A percentile compares a stretch with the other conserved stretches of the same genome.
phyloP scores from a whole-genome alignment of 2,113 vertebrate genomes.

The Turdus rufiventris region DNA sequence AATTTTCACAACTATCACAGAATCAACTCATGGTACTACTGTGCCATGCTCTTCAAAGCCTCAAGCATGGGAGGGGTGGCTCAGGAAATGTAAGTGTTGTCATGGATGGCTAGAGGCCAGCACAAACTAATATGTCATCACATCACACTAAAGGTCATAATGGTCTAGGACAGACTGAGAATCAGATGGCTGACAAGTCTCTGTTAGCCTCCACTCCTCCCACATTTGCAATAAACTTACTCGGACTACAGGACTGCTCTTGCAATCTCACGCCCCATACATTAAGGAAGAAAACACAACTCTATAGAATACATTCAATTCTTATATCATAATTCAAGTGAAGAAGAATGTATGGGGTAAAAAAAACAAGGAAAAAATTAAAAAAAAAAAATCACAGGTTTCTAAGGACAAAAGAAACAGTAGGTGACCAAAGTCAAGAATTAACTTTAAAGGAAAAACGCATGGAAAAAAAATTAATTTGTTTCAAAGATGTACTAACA shows the following conservation, averaged over 20 bases:
- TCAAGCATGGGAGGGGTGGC: background rate
- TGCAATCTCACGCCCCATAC: background rate
- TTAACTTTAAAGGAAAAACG: slow-evolving; percentile 8
- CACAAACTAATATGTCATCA: background rate
- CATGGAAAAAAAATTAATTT: slow-evolving; percentile 29
- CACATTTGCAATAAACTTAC: background rate
- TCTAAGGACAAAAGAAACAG: slow-evolving; percentile 39
- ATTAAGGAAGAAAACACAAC: background rate
- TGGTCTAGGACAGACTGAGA: background rate
- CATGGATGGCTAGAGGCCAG: background rate
- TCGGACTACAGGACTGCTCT: background rate
- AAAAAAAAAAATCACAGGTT: background rate
- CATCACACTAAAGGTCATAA: background rate
- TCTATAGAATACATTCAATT: background rate
- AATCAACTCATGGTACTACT: background rate
- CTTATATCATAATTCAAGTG: background rate
- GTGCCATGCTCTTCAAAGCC: background rate
- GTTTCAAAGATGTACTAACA: slow-evolving; percentile 61
- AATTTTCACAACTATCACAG: background rate
- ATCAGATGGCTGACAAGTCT: background rate
- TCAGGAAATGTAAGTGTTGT: background rate
- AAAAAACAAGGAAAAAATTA: background rate
- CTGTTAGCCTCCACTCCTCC: background rate
- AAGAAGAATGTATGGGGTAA: background rate
- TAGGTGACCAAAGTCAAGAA: slow-evolving; percentile 7